Conservation (phyloP, 2,113 vertebrate species). For the Turdus rufiventris region DNA sequence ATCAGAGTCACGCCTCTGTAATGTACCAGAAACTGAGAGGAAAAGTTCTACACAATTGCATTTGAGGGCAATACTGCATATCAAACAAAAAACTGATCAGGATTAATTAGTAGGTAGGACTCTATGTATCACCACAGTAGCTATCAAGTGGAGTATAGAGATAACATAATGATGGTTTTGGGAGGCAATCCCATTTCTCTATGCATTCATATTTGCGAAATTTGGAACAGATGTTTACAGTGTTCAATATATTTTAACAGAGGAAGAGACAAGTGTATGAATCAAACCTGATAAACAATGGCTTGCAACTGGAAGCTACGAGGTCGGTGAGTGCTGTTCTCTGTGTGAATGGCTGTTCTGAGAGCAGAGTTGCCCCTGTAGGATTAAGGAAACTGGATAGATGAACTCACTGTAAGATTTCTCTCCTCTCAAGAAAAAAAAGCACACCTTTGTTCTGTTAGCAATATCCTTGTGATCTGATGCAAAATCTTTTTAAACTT, state of each 20-base stretch:
- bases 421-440: not conserved
- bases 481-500: not conserved
- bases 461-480: not conserved
- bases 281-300: constrained; percentile 83
- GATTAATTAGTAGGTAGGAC: not conserved
- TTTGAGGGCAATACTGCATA: not conserved
- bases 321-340: constrained; percentile 77
- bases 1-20: not conserved
- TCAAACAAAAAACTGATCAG: not conserved
- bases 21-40: not conserved
- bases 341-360: not conserved
- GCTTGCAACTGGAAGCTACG: constrained; percentile 86
- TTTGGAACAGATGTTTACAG: not conserved
- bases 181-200: not conserved
- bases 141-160: not conserved
- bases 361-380: not conserved
- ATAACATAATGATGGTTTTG: not conserved
- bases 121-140: not conserved
- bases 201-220: not conserved
- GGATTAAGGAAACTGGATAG: not conserved
- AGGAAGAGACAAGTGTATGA: constrained; percentile 85
- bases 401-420: not conserved
- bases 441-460: not conserved
- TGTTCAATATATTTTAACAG: constrained; percentile 67
- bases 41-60: not conserved